Conservation (phyloP, 2,888 invertebrate species). For the Melanotus villosus region DNA sequence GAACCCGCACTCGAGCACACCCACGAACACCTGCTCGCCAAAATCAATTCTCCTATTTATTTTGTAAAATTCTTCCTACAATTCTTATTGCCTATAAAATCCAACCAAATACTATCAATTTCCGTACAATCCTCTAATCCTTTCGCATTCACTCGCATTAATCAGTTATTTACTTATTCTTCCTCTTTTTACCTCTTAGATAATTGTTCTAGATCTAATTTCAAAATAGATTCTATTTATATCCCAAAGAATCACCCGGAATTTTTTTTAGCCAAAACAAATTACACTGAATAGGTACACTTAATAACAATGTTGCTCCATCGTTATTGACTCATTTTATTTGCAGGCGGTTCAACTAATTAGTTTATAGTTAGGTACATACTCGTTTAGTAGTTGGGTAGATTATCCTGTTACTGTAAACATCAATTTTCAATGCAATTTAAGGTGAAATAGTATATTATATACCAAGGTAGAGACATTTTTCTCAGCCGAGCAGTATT, state of each 20-base stretch:
- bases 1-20: slow-evolving; percentile 60
- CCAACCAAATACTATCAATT: background rate
- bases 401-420: no score
- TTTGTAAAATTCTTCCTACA: slow-evolving; percentile 36
- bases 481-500: no score
- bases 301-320: background rate
- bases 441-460: no score
- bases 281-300: background rate
- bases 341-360: background rate
- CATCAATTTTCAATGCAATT: no score
- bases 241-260: slow-evolving; percentile 45
- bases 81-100: background rate
- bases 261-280: background rate
- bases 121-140: background rate
- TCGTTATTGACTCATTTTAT: slow-evolving; percentile 1
- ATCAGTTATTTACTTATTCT: slow-evolving; percentile 30
- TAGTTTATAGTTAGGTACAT: background rate
- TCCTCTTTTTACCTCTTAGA: slow-evolving; percentile 41
- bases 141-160: background rate
- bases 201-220: slow-evolving; percentile 57
- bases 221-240: slow-evolving; percentile 59
- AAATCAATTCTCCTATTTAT: slow-evolving; percentile 54
- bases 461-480: no score
- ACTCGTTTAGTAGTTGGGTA: background rate
- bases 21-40: slow-evolving; percentile 66